Conservation (phyloP, 2,888 invertebrate species). For the Meiosimyza platycephala region DNA sequence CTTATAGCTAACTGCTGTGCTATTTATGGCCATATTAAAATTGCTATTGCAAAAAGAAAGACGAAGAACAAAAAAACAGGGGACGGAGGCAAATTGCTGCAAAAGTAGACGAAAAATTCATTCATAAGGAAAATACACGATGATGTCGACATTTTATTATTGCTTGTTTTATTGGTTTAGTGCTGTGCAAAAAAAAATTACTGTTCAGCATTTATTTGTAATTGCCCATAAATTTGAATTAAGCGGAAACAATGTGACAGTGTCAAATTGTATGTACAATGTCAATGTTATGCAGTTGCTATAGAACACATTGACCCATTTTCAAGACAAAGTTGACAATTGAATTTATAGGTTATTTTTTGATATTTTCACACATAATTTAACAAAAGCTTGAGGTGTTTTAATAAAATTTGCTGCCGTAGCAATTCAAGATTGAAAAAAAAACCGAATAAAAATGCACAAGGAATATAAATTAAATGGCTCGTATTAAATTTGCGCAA, state of each 20-base stretch:
- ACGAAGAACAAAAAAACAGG: neutral
- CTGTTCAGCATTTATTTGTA: neutral
- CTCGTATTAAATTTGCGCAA: no score
- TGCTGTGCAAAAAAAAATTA: neutral
- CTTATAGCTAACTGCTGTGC: conserved; percentile 5
- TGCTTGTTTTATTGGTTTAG: neutral
- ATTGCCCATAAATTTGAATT: neutral
- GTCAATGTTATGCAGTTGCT: conserved; percentile 6
- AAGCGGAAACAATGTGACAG: neutral
- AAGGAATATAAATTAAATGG: no score
- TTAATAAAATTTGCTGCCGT: no score
- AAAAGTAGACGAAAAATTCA: conserved; percentile 18
- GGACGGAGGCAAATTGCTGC: neutral
- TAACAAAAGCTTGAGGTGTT: no score
- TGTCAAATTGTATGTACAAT: neutral
- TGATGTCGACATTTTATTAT: neutral
- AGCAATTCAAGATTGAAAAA: no score
- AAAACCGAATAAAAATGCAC: no score
- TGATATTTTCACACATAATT: no score
- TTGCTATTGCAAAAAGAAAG: neutral
- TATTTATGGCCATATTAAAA: conserved; percentile 10
- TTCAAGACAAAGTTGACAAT: neutral
- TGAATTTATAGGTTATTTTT: no score
- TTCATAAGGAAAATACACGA: conserved; percentile 22
- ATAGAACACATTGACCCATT: conserved; percentile 1